A percentile compares a stretch with the other conserved stretches of the same genome.
These are phyloP conservation scores for Capromys pilorides DNA, from an alignment of 2,797 vertebrate species.

Conservation along the genomic window DNA sequence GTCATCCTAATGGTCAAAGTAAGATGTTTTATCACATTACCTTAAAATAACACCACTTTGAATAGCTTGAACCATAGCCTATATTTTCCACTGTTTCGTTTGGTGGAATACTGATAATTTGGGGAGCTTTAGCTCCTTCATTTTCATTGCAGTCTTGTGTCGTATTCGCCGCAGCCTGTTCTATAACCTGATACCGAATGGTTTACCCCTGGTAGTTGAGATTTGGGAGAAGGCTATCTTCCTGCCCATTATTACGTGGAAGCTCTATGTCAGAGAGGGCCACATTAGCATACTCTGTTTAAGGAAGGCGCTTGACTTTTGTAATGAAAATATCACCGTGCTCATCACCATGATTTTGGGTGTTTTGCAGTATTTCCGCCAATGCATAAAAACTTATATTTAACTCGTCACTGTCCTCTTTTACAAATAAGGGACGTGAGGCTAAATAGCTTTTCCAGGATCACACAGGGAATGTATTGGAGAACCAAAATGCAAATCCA, in stretches of 20 bases:
- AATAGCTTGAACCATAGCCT: neutral
- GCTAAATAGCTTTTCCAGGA: neutral
- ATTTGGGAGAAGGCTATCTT: neutral
- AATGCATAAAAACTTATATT: neutral
- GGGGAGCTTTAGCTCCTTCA: neutral
- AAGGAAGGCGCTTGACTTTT: constrained; percentile 18
- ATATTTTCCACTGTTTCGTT: neutral
- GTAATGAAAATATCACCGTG: neutral
- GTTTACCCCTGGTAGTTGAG: neutral
- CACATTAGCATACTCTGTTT: neutral
- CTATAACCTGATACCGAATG: neutral
- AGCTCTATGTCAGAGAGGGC: neutral
- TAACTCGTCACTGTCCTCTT: neutral
- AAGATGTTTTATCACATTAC: neutral
- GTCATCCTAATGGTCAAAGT: neutral
- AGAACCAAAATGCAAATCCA: neutral
- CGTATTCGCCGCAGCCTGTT: neutral
- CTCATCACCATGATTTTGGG: neutral
- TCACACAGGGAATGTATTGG: neutral
- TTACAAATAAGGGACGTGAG: constrained; percentile 35
- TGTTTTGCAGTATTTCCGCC: neutral
- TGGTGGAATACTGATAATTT: neutral
- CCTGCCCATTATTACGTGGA: neutral
- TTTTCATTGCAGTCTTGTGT: constrained; percentile 1
- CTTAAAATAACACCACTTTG: neutral